Evolutionary conservation across 92 coral and sea anemone species (phyloP), one percentile per base, ranked within the genome.

Genomic region (Epizoanthus illoricatus): DNA sequence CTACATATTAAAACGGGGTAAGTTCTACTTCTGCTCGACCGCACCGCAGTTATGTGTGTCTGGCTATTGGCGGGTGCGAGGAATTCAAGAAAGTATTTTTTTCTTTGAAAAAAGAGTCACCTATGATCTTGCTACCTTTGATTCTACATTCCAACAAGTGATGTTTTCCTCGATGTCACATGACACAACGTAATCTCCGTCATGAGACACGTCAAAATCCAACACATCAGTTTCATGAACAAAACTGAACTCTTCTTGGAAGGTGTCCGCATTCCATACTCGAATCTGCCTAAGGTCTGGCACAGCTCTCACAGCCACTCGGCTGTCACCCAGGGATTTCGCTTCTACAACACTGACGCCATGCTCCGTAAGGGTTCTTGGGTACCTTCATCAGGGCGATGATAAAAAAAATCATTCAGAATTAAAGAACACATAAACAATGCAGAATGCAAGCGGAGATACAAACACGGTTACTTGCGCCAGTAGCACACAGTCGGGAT

Each of bases 291-390:
- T 42, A 5, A 78, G 82, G 60, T 63, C 54, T 0, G 41, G 11
- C 42, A 78, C 15, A 3, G 57, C 67, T 63, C 59, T 78, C 52
- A 75, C 80, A 10, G 80, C 80, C 4, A 75, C 80, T 10, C 80
- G 80, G 67, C 47, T 36, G 33, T 75, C 69, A 15, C 66, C 80
- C 23, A 75, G 80, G 13, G 68, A 59, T 24, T 59, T 75, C 17
- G 61, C 80, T 19, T 28, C 65, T 5, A 78, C 58, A 78, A 78
- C 71, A n/a, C 82, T n/a, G 6, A 62, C 71, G 58, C 82, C 82
- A 10, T 18, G 82, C 24, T 78, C 82, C 1, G 82, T 43, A 57
- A 78, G 71, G 39, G 82, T 78, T 11, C 54, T 57, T 10, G 82
- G 82, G 23, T 45, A 78, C 40, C 82, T 78, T 60, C 16, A 39